These are phyloP conservation scores for Microctenopoma lineatum DNA, from an alignment of 2,797 vertebrate genomes.

Conservation along the genomic window DNA sequence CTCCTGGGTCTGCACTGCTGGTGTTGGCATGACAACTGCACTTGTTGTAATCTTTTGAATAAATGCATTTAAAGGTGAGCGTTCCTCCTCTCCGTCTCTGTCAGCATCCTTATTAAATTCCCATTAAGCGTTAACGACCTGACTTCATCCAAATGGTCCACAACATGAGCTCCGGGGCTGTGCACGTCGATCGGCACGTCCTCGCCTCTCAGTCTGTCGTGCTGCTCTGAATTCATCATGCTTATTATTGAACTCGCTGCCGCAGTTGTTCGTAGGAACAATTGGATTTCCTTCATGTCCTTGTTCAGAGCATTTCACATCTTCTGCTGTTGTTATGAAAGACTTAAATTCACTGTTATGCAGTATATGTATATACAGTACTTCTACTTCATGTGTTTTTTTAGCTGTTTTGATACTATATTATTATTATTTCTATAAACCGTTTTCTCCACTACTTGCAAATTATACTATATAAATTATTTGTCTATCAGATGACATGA, in stretches of 20 bases:
- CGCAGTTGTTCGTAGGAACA: slow-evolving; percentile 10
- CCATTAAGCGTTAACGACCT: slow-evolving; percentile 57
- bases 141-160: slow-evolving; percentile 25
- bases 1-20: slow-evolving; percentile 8
- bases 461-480: too few relatives aligned
- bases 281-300: slow-evolving; percentile 3
- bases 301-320: not conserved
- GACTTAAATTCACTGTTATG: too few relatives aligned
- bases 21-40: slow-evolving; percentile 75
- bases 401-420: too few relatives aligned
- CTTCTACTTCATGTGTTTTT: too few relatives aligned
- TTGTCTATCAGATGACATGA: too few relatives aligned
- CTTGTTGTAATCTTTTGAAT: slow-evolving; percentile 7
- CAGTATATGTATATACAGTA: too few relatives aligned
- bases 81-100: slow-evolving; percentile 1
- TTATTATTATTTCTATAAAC: too few relatives aligned
- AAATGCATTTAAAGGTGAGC: slow-evolving; percentile 33
- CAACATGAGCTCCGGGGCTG: slow-evolving; percentile 12
- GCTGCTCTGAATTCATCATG: slow-evolving; percentile 34
- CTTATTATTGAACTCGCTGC: slow-evolving; percentile 35
- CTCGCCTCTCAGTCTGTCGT: slow-evolving; percentile 19
- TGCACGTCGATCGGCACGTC: not conserved
- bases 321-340: not conserved
- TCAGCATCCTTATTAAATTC: slow-evolving; percentile 48
- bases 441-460: too few relatives aligned